These are phyloP conservation scores for Pogona vitticeps DNA, from an alignment of 2,113 vertebrate species.

Conservation along the genomic window DNA sequence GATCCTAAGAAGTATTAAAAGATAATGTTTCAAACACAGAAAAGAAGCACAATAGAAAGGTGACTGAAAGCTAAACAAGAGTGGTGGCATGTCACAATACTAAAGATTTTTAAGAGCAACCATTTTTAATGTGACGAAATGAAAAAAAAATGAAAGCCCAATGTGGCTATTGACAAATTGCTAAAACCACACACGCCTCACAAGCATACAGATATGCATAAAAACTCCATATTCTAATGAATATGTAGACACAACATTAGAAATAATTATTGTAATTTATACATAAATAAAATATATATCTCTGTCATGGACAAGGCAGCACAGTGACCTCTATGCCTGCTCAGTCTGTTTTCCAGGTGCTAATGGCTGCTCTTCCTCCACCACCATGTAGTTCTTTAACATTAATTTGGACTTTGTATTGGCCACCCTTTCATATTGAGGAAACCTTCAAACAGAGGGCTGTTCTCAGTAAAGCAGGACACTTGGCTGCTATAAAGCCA, in stretches of 20 bases:
- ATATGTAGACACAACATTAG: background rate
- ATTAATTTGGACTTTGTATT: too few relatives aligned
- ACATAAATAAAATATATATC: too few relatives aligned
- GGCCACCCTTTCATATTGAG: too few relatives aligned
- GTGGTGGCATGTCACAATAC: constrained; percentile 20
- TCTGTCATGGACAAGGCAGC: background rate
- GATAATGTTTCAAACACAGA: constrained; percentile 23
- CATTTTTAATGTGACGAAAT: background rate
- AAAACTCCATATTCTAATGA: background rate
- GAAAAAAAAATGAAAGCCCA: background rate
- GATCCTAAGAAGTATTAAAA: constrained; percentile 9
- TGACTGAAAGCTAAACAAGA: constrained; percentile 14
- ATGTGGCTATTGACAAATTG: background rate
- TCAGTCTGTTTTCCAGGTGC: too few relatives aligned
- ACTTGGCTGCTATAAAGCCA: background rate
- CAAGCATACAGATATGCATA: background rate
- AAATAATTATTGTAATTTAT: background rate
- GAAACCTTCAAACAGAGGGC: too few relatives aligned
- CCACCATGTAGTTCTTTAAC: too few relatives aligned
- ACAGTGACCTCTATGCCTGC: background rate
- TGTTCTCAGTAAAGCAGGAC: too few relatives aligned
- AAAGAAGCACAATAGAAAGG: constrained; percentile 9
- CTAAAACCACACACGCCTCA: background rate
- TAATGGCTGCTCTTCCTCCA: too few relatives aligned
- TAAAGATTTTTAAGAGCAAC: background rate